Evolutionary conservation across 2,888 invertebrate genomes (phyloP), one percentile per base, ranked within the genome.

Genomic region (Lycophotia porphyrea): DNA sequence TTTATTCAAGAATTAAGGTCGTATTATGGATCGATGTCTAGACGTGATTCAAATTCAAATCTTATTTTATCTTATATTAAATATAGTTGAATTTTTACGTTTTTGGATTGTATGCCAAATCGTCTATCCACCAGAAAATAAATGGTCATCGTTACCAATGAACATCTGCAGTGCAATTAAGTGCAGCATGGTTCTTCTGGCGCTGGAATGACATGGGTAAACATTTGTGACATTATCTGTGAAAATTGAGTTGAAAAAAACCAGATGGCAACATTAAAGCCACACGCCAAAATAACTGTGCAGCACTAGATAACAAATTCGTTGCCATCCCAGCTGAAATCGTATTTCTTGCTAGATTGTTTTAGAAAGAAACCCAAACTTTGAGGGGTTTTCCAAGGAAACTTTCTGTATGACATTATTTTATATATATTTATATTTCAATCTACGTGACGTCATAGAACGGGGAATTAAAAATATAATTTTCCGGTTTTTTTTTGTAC

Each of bases 381-480:
- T 39, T 21, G 15, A 18, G 47, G 7, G 7, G 5, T 42, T 63
- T 21, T 74, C 15, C 24, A 7, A 39, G 15, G 11, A 11, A 34
- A 18, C 9, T 47, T 74, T 75, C 13, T 42, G 5, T 31, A n/a
- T 15, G 11, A 2, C 0, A 31, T n/a, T 55, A 0, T 31, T 52
- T 61, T n/a, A n/a, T n/a, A n/a, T n/a, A n/a, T n/a, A n/a, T n/a
- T n/a, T n/a, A n/a, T n/a, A 18, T 67, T 55, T 11, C 1, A 24
- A 65, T 34, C 47, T 15, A 61, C 21, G 36, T 71, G 58, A 31
- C 64, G 42, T 79, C 60, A 68, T 15, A 44, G 13, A 5, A 55
- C n/a, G 21, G 24, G 8, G 36, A 34, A 34, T 21, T 44, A 60
- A 69, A 64, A 74, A 74, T 61, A 18, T 7, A 13, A 9, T 61